These are phyloP conservation scores for Epinephelus awoara DNA, from an alignment of 2,797 vertebrate species.

Conservation along the genomic window DNA sequence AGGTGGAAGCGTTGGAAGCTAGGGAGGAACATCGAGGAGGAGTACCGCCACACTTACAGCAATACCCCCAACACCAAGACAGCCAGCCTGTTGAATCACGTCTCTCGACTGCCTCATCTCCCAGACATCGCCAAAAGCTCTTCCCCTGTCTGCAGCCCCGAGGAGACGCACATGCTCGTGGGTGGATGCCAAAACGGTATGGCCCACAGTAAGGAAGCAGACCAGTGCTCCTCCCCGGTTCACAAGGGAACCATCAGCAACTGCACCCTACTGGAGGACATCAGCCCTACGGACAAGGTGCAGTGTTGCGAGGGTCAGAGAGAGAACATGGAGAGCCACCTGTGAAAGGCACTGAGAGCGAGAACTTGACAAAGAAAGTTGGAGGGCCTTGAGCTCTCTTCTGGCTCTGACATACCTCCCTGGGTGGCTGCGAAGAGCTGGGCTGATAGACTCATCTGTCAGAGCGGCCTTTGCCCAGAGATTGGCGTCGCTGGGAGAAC, in stretches of 20 bases:
- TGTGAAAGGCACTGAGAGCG: conserved; percentile 72
- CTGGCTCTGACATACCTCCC: conserved; percentile 28
- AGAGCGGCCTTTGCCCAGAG: conserved; percentile 31
- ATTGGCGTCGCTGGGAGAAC: conserved; percentile 32
- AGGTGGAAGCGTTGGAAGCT: conserved; percentile 93
- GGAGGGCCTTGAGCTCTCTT: conserved; percentile 31
- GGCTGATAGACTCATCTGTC: conserved; percentile 44
- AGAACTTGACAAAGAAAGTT: conserved; percentile 16
- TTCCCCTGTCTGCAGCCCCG: conserved; percentile 58
- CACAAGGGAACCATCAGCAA: conserved; percentile 61
- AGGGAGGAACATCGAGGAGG: conserved; percentile 90
- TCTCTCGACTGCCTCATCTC: conserved; percentile 66
- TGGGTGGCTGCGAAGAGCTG: conserved; percentile 43
- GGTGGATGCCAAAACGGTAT: conserved; percentile 78
- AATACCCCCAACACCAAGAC: conserved; percentile 83
- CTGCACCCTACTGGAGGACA: conserved; percentile 76
- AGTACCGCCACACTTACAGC: conserved; percentile 90
- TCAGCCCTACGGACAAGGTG: conserved; percentile 72
- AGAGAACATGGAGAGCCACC: conserved; percentile 83
- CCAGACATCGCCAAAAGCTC: conserved; percentile 76
- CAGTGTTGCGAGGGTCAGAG: conserved; percentile 76
- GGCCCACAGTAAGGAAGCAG: conserved; percentile 50
- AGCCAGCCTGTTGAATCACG: conserved; percentile 74
- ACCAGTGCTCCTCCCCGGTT: conserved; percentile 52
- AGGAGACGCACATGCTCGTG: conserved; percentile 88